A percentile compares a stretch with the other conserved stretches of the same genome.
Evolutionary conservation across 2,888 invertebrate genomes (phyloP).

Genomic region (Hylaea fasciaria): DNA sequence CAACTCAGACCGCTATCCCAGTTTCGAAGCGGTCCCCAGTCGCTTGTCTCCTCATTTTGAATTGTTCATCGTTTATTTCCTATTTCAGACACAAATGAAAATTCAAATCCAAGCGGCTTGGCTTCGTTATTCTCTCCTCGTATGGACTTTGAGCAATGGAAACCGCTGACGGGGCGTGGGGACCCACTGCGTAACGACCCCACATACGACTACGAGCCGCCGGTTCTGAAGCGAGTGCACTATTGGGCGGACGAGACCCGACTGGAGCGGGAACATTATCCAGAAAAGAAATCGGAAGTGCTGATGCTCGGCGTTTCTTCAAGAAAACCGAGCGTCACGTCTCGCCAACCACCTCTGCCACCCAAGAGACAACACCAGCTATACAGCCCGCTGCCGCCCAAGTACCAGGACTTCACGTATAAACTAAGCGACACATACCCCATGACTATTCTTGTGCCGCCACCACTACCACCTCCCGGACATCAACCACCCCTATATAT

Average conservation of each 20-base stretch:
- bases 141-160: slow-evolving; percentile 94
- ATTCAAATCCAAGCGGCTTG: slow-evolving; percentile 54
- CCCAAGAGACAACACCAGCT: slow-evolving; percentile 49
- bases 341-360: slow-evolving; percentile 72
- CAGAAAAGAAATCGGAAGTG: slow-evolving; percentile 88
- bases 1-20: no score
- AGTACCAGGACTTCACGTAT: slow-evolving; percentile 82
- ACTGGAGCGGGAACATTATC: slow-evolving; percentile 80
- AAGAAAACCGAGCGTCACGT: slow-evolving; percentile 86
- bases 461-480: slow-evolving; percentile 84
- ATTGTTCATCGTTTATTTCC: background rate
- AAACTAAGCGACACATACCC: slow-evolving; percentile 84
- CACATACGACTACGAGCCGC: slow-evolving; percentile 93
- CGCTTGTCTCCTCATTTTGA: no score
- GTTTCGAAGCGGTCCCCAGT: no score
- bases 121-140: slow-evolving; percentile 87
- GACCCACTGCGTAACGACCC: slow-evolving; percentile 94
- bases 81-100: slow-evolving; percentile 65
- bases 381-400: slow-evolving; percentile 57
- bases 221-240: slow-evolving; percentile 90
- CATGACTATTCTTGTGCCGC: slow-evolving; percentile 89
- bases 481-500: slow-evolving; percentile 69
- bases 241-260: slow-evolving; percentile 91
- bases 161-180: slow-evolving; percentile 90
- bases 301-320: slow-evolving; percentile 88